Evolutionary conservation across 2,113 vertebrate genomes (phyloP), one percentile per base, ranked within the genome.

Genomic region (Micromys minutus): DNA sequence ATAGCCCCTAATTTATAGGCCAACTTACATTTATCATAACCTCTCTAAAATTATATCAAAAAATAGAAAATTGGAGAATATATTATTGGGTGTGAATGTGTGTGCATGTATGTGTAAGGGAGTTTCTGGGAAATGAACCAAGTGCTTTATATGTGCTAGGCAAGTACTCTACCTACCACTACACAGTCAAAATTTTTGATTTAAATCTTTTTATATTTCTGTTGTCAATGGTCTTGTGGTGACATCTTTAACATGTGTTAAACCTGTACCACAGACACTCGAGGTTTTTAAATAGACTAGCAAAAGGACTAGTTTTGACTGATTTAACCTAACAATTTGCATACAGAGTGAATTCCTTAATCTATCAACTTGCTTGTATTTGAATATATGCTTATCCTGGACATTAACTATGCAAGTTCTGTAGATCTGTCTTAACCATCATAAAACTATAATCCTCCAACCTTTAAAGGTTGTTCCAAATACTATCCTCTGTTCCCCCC

Each of bases 141-240:
- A 84, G 4, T 15, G 67, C n/a, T 13, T 67, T 19, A 34, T 29
- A 5, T 21, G 34, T 75, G 45, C 5, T 75, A 84, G 16, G 6
- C 21, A 94, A 76, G 45, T 26, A 52, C 77, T 90, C 29, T 67
- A 9, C 29, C 29, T 67, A 9, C 29, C 47, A 57, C 59, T 76
- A 34, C 22, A n/a, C 4, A 19, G 34, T 31, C 26, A 47, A 90
- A 76, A 80, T 77, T 59, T 77, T 79, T 52, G 4, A 10, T 74
- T 95, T 95, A 90, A 92, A 95, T 50, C 15, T 39, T 50, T 71
- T 94, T 36, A 59, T 83, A 83, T 52, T 92, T 96, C 67, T 16
- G 36, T 89, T 65, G 19, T 65, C 52, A 72, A 87, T 59, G 83
- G 57, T 47, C 55, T 9, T 75, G 52, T 85, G 47, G 5, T 95